Evolutionary conservation across 2,888 invertebrate species (phyloP), one percentile per base, ranked within the genome.

Genomic region (Rhaphigaster nebulosa): DNA sequence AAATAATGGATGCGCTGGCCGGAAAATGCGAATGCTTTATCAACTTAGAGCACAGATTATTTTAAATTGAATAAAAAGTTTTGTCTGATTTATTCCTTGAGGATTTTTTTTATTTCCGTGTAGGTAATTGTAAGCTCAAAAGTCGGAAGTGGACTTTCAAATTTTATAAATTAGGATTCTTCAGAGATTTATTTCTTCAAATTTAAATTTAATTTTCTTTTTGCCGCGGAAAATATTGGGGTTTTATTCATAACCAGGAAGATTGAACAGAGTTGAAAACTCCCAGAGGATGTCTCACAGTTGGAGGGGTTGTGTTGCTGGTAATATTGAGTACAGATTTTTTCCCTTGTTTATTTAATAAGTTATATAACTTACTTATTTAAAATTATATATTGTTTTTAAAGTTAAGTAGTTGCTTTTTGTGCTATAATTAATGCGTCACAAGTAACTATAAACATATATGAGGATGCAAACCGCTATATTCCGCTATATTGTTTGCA

Each of bases 201-300:
- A 76, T 76, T 76, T 76, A 38, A 76, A 76, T 76, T 76, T 34
- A 76, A 76, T 76, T 76, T 76, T 70, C 70, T 70, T 76, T 8
- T 20, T 38, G 1, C 38, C 38, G 1, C 1, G 38, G 23, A 38
- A 76, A 20, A 76, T 76, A 76, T 76, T 8, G 23, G 2, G 70
- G 23, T 76, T 76, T 76, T 76, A 34, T 76, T 34, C 70, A 76
- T 76, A 38, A 76, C 70, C 70, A 20, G 34, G 70, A 76, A 76
- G 70, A 76, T 76, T 76, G 70, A 38, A 6, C 70, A 38, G 29
- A 76, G 70, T 76, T 76, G 70, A 76, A 76, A 76, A 76, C 70
- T 76, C 70, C 70, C 70, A 8, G 18, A 6, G 2, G 34, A 38
- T 23, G 2, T 76, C 70, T 76, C 38, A 38, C 38, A 76, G 34